A percentile compares a stretch with the other conserved stretches of the same genome.
Evolutionary conservation across 2,797 vertebrate genomes (phyloP).

Genomic region (Naso thynnoides): DNA sequence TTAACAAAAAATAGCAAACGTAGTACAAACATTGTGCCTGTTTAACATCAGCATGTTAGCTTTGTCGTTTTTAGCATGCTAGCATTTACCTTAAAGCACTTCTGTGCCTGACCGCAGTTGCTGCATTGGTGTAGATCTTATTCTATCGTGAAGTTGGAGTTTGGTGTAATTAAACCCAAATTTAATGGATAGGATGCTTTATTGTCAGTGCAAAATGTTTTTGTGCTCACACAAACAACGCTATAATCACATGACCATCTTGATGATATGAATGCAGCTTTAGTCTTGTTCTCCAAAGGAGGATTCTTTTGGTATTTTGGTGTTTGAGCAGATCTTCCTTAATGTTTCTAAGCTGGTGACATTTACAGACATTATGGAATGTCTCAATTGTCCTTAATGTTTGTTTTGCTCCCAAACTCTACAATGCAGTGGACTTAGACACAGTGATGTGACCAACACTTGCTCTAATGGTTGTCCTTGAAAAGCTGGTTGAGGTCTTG

Average conservation of each 20-base stretch:
- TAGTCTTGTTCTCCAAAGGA: background rate
- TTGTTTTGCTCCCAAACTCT: slow-evolving; percentile 32
- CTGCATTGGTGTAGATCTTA: no score
- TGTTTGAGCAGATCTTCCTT: background rate
- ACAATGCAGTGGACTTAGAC: slow-evolving; percentile 22
- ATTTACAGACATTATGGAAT: slow-evolving; percentile 16
- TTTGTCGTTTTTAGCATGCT: background rate
- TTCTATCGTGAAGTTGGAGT: no score
- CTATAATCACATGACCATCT: background rate
- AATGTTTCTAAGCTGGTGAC: background rate
- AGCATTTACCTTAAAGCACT: background rate
- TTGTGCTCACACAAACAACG: background rate
- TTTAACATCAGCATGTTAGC: background rate
- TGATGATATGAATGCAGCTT: background rate
- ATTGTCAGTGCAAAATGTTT: background rate
- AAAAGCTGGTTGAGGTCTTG: slow-evolving; percentile 7
- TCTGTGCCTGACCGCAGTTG: no score
- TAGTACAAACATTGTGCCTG: background rate
- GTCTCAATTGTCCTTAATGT: slow-evolving; percentile 12
- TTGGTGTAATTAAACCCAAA: background rate
- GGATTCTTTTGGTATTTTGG: background rate
- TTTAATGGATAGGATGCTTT: background rate
- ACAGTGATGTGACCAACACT: slow-evolving; percentile 11
- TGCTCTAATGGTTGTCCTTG: slow-evolving; percentile 1
- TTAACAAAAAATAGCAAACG: background rate